Evolutionary conservation across 2,797 vertebrate species (phyloP).

Genomic region (Ctenosaura bakeri): DNA sequence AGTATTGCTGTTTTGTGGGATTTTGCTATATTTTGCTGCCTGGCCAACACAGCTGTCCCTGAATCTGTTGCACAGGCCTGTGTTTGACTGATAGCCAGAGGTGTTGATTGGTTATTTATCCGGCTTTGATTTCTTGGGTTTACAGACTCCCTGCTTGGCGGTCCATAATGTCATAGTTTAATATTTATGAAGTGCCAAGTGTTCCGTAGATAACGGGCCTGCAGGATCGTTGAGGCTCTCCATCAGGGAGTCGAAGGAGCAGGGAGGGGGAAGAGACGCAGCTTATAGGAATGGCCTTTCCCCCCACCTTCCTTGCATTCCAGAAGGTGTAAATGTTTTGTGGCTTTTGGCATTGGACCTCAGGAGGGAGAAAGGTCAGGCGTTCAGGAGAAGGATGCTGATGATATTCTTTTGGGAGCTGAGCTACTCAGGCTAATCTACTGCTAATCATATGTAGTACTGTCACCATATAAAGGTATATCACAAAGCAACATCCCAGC

Average conservation of each 20-base stretch:
- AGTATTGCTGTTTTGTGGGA: too few relatives aligned
- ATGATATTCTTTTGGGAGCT: too few relatives aligned
- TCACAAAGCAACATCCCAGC: too few relatives aligned
- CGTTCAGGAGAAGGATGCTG: neutral
- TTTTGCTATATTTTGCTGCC: too few relatives aligned
- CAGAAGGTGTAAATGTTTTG: neutral
- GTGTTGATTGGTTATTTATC: conserved; percentile 46
- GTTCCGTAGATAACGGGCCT: neutral
- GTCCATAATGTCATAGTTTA: conserved; percentile 48
- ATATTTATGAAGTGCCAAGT: conserved; percentile 51
- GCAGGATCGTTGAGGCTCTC: neutral
- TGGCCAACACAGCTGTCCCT: too few relatives aligned
- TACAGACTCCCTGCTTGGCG: conserved; percentile 27
- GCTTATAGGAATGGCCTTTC: neutral
- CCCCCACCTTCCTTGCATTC: neutral
- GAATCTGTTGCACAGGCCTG: neutral
- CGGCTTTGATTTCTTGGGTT: conserved; percentile 53
- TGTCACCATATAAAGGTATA: too few relatives aligned
- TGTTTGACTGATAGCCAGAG: conserved; percentile 17
- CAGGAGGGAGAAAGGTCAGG: neutral
- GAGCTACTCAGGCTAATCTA: fast-evolving
- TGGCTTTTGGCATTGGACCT: neutral
- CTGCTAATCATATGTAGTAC: too few relatives aligned
- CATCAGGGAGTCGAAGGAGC: neutral
- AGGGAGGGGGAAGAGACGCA: neutral